A percentile compares a stretch with the other conserved stretches of the same genome.
Conservation (phyloP, 1,140 invertebrate genomes). For the Achroia grisella region DNA sequence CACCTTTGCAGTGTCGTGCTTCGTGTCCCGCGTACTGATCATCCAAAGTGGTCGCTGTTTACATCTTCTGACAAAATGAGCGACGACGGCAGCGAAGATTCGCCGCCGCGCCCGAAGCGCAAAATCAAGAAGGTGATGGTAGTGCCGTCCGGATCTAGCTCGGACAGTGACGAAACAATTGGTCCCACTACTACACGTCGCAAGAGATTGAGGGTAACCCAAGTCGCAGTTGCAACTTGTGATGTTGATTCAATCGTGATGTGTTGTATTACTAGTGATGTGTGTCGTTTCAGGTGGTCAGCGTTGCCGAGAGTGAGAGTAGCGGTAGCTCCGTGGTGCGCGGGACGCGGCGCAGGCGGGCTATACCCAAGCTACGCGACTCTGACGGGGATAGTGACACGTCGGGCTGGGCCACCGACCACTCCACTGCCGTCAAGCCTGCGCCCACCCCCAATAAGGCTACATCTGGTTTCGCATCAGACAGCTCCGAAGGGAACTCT, state of each 20-base stretch:
- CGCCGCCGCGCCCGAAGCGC: slow-evolving; percentile 39
- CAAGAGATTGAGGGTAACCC: slow-evolving; percentile 54
- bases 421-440: slow-evolving; percentile 17
- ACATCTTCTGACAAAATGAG: slow-evolving; percentile 41
- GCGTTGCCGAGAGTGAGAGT: slow-evolving; percentile 49
- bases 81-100: slow-evolving; percentile 55
- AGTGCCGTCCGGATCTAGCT: slow-evolving; percentile 42
- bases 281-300: slow-evolving; percentile 44
- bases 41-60: slow-evolving; percentile 25
- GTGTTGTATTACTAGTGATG: neutral
- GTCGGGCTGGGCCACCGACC: slow-evolving; percentile 28
- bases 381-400: slow-evolving; percentile 60
- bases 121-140: slow-evolving; percentile 45
- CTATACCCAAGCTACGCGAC: slow-evolving; percentile 47
- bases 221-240: neutral
- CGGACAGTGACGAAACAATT: slow-evolving; percentile 56
- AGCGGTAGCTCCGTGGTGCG: slow-evolving; percentile 43
- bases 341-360: slow-evolving; percentile 26
- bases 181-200: slow-evolving; percentile 40
- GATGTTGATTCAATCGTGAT: too few relatives aligned
- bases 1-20: slow-evolving; percentile 57
- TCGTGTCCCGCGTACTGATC: slow-evolving; percentile 56
- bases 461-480: slow-evolving; percentile 70
- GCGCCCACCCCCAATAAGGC: slow-evolving; percentile 18
- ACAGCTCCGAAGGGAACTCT: slow-evolving; percentile 80